phyloP scores from a whole-genome alignment of 2,113 vertebrate species.

The Heterocephalus glaber region DNA sequence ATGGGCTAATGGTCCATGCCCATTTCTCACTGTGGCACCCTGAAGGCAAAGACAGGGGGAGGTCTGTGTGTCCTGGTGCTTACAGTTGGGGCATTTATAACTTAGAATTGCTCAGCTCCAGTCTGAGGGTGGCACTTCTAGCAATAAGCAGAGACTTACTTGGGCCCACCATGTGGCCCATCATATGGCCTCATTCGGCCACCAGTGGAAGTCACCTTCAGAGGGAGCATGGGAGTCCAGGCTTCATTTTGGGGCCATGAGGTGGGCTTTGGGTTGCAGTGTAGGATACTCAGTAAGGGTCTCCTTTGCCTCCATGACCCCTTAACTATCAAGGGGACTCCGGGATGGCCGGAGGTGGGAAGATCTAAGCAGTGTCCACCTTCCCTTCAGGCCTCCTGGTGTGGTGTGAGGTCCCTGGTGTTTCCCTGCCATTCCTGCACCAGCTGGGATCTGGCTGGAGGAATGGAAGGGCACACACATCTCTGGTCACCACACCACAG shows the following conservation, averaged over 20 bases:
- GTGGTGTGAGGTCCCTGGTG: neutral
- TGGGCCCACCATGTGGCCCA: neutral
- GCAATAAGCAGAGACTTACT: neutral
- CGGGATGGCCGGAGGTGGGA: neutral
- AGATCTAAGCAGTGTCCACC: neutral
- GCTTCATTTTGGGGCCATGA: neutral
- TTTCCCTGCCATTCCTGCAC: neutral
- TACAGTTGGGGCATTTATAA: fast-evolving
- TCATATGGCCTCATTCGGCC: fast-evolving
- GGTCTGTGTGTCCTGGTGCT: neutral
- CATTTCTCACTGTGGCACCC: neutral
- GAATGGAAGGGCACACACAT: fast-evolving
- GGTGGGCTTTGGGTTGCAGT: neutral
- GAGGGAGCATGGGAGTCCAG: fast-evolving
- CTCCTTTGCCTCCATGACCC: neutral
- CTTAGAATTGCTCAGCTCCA: neutral
- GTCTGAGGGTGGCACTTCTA: neutral
- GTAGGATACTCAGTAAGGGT: neutral
- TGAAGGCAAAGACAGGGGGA: neutral
- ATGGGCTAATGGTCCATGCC: fast-evolving
- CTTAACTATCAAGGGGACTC: neutral
- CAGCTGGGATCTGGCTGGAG: neutral
- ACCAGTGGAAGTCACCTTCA: neutral
- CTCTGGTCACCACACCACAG: neutral
- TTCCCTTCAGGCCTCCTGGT: neutral